Evolutionary conservation across 1,140 invertebrate genomes (phyloP).

Genomic region (Globodera ellingtonae): DNA sequence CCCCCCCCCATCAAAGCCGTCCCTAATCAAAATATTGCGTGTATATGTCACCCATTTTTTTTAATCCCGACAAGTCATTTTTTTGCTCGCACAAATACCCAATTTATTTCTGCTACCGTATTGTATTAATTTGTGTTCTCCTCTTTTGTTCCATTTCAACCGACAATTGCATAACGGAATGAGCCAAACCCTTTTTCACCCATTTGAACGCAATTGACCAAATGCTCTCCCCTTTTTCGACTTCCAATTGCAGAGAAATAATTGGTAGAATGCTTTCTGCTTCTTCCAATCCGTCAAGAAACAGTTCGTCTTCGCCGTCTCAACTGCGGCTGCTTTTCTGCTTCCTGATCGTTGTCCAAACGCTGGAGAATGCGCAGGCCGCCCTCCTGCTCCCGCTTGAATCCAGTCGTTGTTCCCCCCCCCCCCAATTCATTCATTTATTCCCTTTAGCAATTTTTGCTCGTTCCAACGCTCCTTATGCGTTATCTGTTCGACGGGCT

Average conservation of each 20-base stretch:
- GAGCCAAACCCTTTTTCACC: neutral
- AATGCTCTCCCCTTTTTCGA: no score
- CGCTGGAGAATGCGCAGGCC: neutral
- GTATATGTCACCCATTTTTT: neutral
- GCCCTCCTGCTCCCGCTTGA: neutral
- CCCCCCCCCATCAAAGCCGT: no score
- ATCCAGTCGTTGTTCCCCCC: neutral
- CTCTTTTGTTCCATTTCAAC: no score
- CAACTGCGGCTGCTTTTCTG: neutral
- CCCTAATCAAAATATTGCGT: slow-evolving; percentile 3
- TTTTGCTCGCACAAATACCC: no score
- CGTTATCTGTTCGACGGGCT: neutral
- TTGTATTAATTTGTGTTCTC: no score
- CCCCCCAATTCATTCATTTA: no score
- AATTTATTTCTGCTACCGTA: no score
- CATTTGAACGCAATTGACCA: no score
- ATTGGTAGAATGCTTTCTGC: neutral
- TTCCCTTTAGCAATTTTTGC: neutral
- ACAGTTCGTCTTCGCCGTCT: neutral
- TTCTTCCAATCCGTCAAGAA: neutral
- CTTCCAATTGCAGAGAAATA: no score
- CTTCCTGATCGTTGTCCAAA: neutral
- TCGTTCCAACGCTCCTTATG: neutral
- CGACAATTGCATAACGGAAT: no score
- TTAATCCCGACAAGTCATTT: neutral